Base-by-base conservation (phyloP, 2,113 vertebrate species). In the Pterocles orientalis region DNA sequence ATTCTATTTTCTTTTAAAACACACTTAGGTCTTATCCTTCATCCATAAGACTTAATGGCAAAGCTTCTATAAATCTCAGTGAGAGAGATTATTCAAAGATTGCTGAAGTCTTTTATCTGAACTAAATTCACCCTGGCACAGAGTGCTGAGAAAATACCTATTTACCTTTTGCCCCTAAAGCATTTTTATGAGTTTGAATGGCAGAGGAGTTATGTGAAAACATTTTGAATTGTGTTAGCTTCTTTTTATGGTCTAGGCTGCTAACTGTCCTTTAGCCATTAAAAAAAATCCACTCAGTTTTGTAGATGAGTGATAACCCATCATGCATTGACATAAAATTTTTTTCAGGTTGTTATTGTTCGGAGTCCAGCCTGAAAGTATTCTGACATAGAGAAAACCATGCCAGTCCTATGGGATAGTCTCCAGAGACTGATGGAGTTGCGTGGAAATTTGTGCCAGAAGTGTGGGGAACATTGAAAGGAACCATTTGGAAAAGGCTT, bases 361-460 rank as follows among this genome's bases (percentile, higher is more conserved):
- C 75, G 57, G 88, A 94, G 87, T 96, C 33, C 89, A 82, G 85
- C 41, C 66, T 95, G 86, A 81, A 92, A 95, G 18, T 80, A 68
- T 93, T 90, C 57, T 84, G 86, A 76, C 54, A 41, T 6, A 94
- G 75, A 72, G 50, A 85, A 93, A 85, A 54, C 18, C 53, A 20
- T 69, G 54, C 33, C 45, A 75, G 1, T 28, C 13, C 45, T 50
- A 1, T 34, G 19, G 1, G 1, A 34, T 61, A 29, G n/a, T 75
- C 36, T 57, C 61, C n/a, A 65, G 51, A 72, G 15, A 58, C 8
- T 62, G 58, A 60, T 69, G 29, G n/a, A 57, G 2, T 18, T 86
- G 21, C 54, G 21, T 36, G 31, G 45, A 82, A 94, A 72, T 43
- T 51, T 12, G 3, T 92, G 51, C 45, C 86, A 80, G 54, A 66